phyloP scores from a whole-genome alignment of 2,797 vertebrate species.

The Gallinago nigripennis region DNA sequence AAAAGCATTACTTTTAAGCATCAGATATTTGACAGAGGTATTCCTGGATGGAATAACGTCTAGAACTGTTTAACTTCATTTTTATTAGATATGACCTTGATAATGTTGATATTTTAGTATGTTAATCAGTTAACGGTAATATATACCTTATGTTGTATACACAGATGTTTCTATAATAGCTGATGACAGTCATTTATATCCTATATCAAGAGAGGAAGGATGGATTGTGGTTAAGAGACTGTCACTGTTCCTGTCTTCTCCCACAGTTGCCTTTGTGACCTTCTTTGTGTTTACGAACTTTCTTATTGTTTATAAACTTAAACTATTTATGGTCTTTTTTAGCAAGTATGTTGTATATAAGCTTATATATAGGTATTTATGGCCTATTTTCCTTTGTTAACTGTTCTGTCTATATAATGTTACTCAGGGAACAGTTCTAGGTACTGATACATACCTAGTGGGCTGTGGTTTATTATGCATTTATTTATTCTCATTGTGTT shows the following conservation, averaged over 20 bases:
- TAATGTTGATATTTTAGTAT: not conserved
- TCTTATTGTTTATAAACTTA: not conserved
- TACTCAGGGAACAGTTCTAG: constrained; percentile 20
- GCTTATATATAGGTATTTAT: not conserved
- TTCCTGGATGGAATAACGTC: not conserved
- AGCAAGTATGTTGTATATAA: not conserved
- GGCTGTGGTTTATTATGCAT: constrained; percentile 36
- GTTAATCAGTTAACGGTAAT: not conserved
- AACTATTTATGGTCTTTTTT: not conserved
- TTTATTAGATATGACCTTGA: not conserved
- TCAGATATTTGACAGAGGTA: not conserved
- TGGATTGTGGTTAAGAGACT: not conserved
- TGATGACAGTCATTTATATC: not conserved
- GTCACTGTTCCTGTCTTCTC: not conserved
- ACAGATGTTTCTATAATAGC: not conserved
- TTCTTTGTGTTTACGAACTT: not conserved
- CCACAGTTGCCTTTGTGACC: not conserved
- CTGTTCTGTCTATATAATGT: not conserved
- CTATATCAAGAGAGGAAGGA: not conserved
- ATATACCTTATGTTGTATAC: not conserved
- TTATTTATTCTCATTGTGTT: constrained; percentile 27
- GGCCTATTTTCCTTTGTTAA: constrained; percentile 31
- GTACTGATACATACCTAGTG: not conserved
- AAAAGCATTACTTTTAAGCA: not conserved
- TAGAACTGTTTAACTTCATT: not conserved